phyloP scores from a whole-genome alignment of 2,888 invertebrate species.

The Trachelus stipa region DNA sequence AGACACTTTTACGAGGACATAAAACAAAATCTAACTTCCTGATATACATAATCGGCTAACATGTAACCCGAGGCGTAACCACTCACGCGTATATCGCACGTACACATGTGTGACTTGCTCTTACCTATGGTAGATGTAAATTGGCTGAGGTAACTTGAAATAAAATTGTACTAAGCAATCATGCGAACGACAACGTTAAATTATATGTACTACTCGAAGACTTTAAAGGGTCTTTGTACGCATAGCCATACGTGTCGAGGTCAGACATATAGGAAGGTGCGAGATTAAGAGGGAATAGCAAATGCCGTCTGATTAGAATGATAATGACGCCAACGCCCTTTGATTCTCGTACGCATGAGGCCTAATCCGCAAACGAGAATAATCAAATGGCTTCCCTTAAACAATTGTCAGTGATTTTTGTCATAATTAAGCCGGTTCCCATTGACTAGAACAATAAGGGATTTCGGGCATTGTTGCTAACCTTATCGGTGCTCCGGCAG shows the following conservation, averaged over 20 bases:
- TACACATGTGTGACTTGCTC: neutral
- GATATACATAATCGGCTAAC: neutral
- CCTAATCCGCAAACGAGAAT: constrained; percentile 17
- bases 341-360: neutral
- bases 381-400: constrained; percentile 46
- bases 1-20: constrained; percentile 36
- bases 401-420: constrained; percentile 53
- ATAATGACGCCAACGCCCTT: neutral
- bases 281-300: neutral
- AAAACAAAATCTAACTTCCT: constrained; percentile 35
- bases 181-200: neutral
- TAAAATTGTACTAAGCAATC: neutral
- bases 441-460: constrained; percentile 58
- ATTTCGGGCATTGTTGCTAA: constrained; percentile 59
- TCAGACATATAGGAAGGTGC: neutral
- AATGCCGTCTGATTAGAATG: neutral
- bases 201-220: neutral
- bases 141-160: neutral
- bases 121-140: neutral
- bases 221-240: neutral
- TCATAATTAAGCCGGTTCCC: constrained; percentile 57
- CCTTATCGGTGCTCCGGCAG: constrained; percentile 52
- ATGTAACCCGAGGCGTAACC: neutral
- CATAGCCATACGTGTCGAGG: neutral
- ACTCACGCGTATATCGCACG: neutral